Percentiles rank a stretch among this genome's conserved stretches.
phyloP scores from a whole-genome alignment of 2,113 vertebrate genomes.

The Hassar affinis region DNA sequence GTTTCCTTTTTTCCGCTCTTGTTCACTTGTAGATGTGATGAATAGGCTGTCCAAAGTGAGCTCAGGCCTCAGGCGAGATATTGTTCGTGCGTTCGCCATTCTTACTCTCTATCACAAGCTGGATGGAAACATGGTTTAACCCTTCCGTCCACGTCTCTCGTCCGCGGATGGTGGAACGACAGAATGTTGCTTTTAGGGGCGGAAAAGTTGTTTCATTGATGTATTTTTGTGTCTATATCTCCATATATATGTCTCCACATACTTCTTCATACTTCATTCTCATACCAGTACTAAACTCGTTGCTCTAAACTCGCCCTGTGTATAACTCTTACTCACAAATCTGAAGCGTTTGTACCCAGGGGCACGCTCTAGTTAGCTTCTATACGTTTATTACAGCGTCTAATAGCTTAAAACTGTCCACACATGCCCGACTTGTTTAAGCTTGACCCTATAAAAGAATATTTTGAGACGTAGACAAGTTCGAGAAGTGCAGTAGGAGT shows the following conservation, averaged over 20 bases:
- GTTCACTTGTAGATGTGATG: slow-evolving; percentile 67
- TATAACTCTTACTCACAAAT: background rate
- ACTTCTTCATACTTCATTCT: no score
- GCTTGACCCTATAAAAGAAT: background rate
- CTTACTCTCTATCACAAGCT: slow-evolving; percentile 17
- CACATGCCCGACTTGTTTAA: background rate
- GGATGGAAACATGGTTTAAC: background rate
- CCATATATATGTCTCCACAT: no score
- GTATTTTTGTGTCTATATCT: background rate
- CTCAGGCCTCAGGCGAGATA: slow-evolving; percentile 51
- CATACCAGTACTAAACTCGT: no score
- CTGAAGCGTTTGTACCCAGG: no score
- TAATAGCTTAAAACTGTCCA: background rate
- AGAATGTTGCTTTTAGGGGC: background rate
- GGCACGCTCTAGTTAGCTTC: background rate
- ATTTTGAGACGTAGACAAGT: background rate
- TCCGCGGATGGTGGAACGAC: background rate
- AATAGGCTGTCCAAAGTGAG: slow-evolving; percentile 68
- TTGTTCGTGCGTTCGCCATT: slow-evolving; percentile 41
- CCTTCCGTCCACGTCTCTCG: background rate
- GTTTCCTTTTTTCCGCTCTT: slow-evolving; percentile 68
- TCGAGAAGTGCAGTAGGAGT: background rate
- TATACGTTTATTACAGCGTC: background rate
- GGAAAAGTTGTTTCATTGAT: background rate
- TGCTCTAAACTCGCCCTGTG: background rate